Evolutionary conservation across 2,888 invertebrate species (phyloP).

Genomic region (Cabera pusaria): DNA sequence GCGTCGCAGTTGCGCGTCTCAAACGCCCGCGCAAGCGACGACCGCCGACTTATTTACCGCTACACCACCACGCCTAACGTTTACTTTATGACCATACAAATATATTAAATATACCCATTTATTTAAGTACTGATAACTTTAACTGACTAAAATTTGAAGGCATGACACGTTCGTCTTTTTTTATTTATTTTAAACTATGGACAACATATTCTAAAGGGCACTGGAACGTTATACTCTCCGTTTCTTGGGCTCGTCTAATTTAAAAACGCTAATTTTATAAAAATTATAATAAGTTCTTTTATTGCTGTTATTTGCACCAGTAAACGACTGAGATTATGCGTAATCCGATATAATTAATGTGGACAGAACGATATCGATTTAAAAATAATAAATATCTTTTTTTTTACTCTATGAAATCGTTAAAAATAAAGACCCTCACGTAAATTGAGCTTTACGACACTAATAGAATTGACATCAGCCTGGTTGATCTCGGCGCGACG

Average conservation of each 20-base stretch:
- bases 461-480: conserved; percentile 76
- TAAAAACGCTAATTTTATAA: conserved; percentile 74
- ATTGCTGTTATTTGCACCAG: conserved; percentile 77
- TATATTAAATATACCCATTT: conserved; percentile 58
- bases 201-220: conserved; percentile 81
- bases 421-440: conserved; percentile 72
- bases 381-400: conserved; percentile 58
- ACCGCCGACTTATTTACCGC: conserved; percentile 42
- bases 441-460: conserved; percentile 79
- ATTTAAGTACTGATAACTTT: conserved; percentile 79
- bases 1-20: conserved; percentile 16
- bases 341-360: conserved; percentile 59
- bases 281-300: conserved; percentile 65
- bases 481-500: conserved; percentile 46
- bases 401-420: conserved; percentile 57
- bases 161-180: conserved; percentile 77
- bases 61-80: conserved; percentile 60
- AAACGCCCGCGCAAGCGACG: conserved; percentile 23
- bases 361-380: conserved; percentile 71
- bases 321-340: conserved; percentile 65
- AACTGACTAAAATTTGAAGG: conserved; percentile 81
- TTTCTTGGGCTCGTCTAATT: conserved; percentile 67
- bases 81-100: conserved; percentile 40
- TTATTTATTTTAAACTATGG: conserved; percentile 66
- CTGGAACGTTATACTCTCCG: conserved; percentile 78